Evolutionary conservation across 2,888 invertebrate genomes (phyloP).

Genomic region (Campoplex capitator): DNA sequence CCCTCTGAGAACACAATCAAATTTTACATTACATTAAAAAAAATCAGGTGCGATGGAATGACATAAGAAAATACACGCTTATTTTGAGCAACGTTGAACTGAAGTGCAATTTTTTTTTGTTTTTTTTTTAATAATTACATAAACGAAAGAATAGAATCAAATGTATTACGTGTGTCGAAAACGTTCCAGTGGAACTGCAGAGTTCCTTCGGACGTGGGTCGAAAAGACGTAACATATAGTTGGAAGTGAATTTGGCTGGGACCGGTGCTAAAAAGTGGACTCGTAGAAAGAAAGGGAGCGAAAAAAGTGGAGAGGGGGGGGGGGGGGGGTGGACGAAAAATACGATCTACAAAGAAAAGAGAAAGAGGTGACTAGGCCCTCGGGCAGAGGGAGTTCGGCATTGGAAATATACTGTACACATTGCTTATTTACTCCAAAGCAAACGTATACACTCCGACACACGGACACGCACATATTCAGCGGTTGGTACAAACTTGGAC

Average conservation of each 20-base stretch:
- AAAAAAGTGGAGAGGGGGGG: not conserved
- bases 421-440: slow-evolving; percentile 48
- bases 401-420: slow-evolving; percentile 64
- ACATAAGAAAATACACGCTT: not conserved
- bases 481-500: slow-evolving; percentile 18
- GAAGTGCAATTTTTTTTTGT: not conserved
- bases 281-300: slow-evolving; percentile 39
- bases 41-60: not conserved
- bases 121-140: not conserved
- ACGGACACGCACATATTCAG: not conserved
- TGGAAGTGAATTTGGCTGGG: slow-evolving; percentile 33
- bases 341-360: slow-evolving; percentile 58
- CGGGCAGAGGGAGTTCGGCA: slow-evolving; percentile 61
- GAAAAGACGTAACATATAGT: slow-evolving; percentile 2
- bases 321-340: slow-evolving; percentile 42
- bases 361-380: slow-evolving; percentile 55
- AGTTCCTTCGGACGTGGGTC: not conserved
- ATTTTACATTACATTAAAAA: not conserved
- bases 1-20: not conserved
- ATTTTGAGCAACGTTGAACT: not conserved
- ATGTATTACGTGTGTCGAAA: not conserved
- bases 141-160: not conserved
- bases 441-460: slow-evolving; percentile 25
- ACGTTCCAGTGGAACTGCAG: not conserved
- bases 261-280: slow-evolving; percentile 25